Evolutionary conservation across 1,140 invertebrate species (phyloP), one percentile per base, ranked within the genome.

Genomic region (Battus philenor): DNA sequence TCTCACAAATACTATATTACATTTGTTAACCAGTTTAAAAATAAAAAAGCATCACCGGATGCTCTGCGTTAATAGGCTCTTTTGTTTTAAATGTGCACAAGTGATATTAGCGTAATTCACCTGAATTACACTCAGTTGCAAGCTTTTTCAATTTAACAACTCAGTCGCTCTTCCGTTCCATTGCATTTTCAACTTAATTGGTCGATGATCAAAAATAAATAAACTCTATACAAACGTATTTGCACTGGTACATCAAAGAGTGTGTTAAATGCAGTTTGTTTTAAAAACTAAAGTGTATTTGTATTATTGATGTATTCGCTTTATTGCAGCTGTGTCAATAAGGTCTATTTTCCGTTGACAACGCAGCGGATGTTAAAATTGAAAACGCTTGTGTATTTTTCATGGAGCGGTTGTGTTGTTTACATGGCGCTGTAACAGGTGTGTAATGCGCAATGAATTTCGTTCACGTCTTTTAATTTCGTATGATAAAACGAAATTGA

Each of bases 281-380:
- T 34, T 34, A 34, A 34, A 34, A 34, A 33, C 31, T 33, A 33
- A 33, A 34, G 32, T 34, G 32, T 34, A 34, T 34, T 34, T 34
- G 31, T 33, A 34, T 34, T 34, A 20, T 9, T 20, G 17, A 4
- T 16, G 17, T 34, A 2, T 9, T 34, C 32, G 32, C 11, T 34
- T 34, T 20, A 34, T 34, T 34, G 10, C 32, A 34, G 17, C 32
- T 34, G 32, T 34, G 32, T 34, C 32, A 34, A 34, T 18, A 34
- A 6, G 2, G 2, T 20, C 17, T 16, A 34, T 34, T 34, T 34
- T 16, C 32, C 32, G 16, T 34, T n/a, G 2, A 34, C 31, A 33
- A 33, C 32, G 17, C 16, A 9, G 11, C 32, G 16, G 16, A 34
- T 34, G 32, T 34, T 34, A 16, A 16, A 34, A 34, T 18, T 34